Percentiles rank a stretch among this genome's conserved stretches.
These are phyloP conservation scores for Colletes latitarsis DNA, from an alignment of 1,140 invertebrate genomes.

Conservation along the genomic window DNA sequence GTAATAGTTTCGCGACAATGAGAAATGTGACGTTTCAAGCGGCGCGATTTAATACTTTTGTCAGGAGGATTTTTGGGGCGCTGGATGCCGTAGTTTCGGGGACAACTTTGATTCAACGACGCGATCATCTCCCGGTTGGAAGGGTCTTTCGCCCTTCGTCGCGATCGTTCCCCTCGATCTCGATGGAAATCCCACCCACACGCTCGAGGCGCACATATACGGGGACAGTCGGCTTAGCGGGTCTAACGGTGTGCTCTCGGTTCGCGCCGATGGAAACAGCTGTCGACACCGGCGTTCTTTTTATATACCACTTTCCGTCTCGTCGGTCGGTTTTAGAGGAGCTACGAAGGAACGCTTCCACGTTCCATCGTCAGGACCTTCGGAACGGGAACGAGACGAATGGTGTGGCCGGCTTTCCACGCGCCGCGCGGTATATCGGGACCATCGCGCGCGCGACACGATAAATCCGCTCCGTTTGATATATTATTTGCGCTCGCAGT, in stretches of 20 bases:
- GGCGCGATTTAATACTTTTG: neutral
- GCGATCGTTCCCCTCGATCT: slow-evolving; percentile 23
- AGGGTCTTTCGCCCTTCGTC: slow-evolving; percentile 25
- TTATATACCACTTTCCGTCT: slow-evolving; percentile 53
- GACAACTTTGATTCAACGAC: slow-evolving; percentile 29
- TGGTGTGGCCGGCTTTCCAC: neutral
- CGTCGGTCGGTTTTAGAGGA: slow-evolving; percentile 18
- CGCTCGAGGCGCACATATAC: neutral
- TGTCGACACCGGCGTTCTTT: slow-evolving; percentile 48
- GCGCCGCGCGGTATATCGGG: neutral
- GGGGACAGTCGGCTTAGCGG: slow-evolving; percentile 10
- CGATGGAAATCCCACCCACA: slow-evolving; percentile 63
- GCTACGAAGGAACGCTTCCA: neutral
- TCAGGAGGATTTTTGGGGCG: neutral
- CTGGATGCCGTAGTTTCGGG: neutral
- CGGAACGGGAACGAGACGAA: neutral
- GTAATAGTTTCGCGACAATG: too few species aligned
- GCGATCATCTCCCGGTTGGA: slow-evolving; percentile 2
- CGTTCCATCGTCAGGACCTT: neutral
- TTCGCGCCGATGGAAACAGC: slow-evolving; percentile 55
- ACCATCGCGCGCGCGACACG: neutral
- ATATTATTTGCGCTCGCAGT: neutral
- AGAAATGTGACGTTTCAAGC: neutral
- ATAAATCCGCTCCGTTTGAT: slow-evolving; percentile 8
- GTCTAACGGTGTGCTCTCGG: neutral